A percentile compares a stretch with the other conserved stretches of the same genome.
Evolutionary conservation across 2,797 vertebrate genomes (phyloP).

Genomic region (Myotis myotis): DNA sequence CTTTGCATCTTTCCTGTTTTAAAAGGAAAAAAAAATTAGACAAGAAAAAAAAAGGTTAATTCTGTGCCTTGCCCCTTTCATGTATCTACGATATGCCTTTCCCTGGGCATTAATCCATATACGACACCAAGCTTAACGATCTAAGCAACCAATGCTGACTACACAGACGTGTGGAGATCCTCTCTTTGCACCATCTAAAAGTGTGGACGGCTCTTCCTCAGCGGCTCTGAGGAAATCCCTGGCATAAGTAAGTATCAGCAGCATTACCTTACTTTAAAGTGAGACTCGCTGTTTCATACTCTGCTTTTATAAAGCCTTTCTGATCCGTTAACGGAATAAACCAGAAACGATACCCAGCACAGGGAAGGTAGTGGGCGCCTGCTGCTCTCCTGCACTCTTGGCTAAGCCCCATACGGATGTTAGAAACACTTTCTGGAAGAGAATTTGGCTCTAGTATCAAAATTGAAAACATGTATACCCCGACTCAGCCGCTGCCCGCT

Average conservation of each 20-base stretch:
- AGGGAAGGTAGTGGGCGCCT: background rate
- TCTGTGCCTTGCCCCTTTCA: background rate
- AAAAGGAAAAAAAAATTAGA: slow-evolving; percentile 64
- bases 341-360: background rate
- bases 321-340: background rate
- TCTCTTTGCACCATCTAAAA: background rate
- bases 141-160: background rate
- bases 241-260: background rate
- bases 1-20: slow-evolving; percentile 83
- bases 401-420: background rate
- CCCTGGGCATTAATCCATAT: background rate
- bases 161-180: background rate
- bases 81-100: background rate
- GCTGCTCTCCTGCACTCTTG: background rate
- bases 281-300: background rate
- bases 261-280: background rate
- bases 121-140: background rate
- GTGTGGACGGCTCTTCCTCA: background rate
- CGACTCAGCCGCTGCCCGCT: background rate
- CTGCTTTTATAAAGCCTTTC: background rate
- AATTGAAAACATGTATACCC: background rate
- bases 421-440: background rate
- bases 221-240: background rate
- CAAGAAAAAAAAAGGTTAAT: background rate
- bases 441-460: background rate